Percentiles rank a stretch among this genome's conserved stretches.
Evolutionary conservation across 1,140 invertebrate genomes (phyloP).

Genomic region (Drosophila lacteicornis): DNA sequence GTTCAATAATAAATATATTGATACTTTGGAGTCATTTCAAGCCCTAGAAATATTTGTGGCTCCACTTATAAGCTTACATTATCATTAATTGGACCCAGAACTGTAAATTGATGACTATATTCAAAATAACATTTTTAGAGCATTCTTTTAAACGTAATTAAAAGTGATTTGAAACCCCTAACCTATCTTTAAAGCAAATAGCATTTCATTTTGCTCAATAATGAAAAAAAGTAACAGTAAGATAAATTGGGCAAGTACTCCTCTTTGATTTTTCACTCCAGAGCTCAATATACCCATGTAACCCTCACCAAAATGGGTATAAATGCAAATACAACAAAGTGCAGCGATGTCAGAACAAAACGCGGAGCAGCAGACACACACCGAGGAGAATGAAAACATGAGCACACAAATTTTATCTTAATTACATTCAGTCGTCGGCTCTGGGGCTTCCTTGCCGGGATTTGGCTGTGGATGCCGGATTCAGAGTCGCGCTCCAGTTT

Average conservation of each 20-base stretch:
- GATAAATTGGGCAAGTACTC: neutral
- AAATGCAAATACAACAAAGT: constrained; percentile 50
- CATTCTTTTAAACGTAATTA: no score
- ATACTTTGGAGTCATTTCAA: no score
- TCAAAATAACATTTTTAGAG: no score
- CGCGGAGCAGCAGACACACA: constrained; percentile 46
- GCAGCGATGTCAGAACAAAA: constrained; percentile 50
- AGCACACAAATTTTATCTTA: constrained; percentile 67
- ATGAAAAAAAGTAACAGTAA: neutral
- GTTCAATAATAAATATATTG: no score
- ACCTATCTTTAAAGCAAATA: no score
- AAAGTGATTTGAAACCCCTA: no score
- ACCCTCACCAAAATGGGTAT: neutral
- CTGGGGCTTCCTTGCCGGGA: constrained; percentile 32
- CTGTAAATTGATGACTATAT: no score
- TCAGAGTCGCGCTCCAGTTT: constrained; percentile 64
- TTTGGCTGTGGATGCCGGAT: constrained; percentile 25
- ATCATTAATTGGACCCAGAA: no score
- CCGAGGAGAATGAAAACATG: constrained; percentile 36
- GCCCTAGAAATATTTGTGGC: no score
- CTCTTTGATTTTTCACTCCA: neutral
- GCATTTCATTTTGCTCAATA: no score
- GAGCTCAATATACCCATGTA: neutral
- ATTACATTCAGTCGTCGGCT: constrained; percentile 60
- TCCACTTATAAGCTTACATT: no score